A percentile compares a stretch with the other conserved stretches of the same genome.
Evolutionary conservation across 2,797 vertebrate genomes (phyloP).

Genomic region (Myotis vivesi): DNA sequence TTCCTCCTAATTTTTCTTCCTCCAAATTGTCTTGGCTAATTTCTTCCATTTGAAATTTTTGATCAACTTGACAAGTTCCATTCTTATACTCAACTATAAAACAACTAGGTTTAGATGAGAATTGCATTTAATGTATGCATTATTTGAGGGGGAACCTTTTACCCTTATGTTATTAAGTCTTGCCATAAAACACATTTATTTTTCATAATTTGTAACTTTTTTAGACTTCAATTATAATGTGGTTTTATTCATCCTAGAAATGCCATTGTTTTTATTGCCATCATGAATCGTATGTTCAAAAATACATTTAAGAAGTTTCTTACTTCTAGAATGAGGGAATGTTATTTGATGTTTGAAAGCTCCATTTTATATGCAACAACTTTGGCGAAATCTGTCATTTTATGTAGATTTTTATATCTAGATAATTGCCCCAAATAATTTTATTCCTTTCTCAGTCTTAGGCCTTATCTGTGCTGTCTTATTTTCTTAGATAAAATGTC

Average conservation of each 20-base stretch:
- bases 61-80: neutral
- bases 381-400: neutral
- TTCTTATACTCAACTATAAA: neutral
- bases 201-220: neutral
- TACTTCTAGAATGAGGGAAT: neutral
- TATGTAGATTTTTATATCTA: neutral
- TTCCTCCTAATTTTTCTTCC: neutral
- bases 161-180: neutral
- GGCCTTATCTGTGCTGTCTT: neutral
- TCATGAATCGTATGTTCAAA: neutral
- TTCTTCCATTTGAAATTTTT: neutral
- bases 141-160: neutral
- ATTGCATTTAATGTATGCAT: neutral
- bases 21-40: neutral
- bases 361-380: neutral
- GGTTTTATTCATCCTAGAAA: neutral
- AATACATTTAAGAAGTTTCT: neutral
- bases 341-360: neutral
- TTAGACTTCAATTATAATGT: neutral
- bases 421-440: neutral
- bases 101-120: neutral
- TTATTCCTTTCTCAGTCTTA: neutral
- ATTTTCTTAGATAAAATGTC: neutral
- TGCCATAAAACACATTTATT: neutral
- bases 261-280: neutral